phyloP scores from a whole-genome alignment of 2,113 vertebrate species.

The Leptocoma aspasia region DNA sequence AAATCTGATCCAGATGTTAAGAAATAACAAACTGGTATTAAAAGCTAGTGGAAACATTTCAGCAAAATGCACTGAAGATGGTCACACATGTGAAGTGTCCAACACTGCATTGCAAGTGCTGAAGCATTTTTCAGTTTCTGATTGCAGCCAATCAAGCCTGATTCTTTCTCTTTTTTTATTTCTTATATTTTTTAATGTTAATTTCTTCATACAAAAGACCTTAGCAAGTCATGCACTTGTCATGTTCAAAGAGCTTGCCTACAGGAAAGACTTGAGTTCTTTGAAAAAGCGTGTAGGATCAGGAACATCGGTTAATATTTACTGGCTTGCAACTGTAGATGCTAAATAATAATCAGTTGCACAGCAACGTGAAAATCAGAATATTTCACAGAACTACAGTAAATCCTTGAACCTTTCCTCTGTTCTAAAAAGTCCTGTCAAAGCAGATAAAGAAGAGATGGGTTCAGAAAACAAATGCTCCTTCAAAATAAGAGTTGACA shows the following conservation, averaged over 20 bases:
- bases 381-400: neutral
- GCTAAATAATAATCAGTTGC: neutral
- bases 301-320: neutral
- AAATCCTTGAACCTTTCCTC: neutral
- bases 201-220: neutral
- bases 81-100: neutral
- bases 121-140: neutral
- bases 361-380: neutral
- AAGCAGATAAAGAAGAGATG: neutral
- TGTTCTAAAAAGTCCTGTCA: neutral
- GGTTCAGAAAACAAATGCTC: neutral
- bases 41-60: neutral
- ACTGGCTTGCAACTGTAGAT: neutral
- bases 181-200: neutral
- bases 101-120: neutral
- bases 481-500: neutral
- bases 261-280: neutral
- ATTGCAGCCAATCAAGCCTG: neutral
- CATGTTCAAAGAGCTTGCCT: constrained; percentile 1
- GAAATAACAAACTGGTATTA: neutral
- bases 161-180: neutral
- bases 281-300: neutral
- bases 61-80: neutral
- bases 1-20: constrained; percentile 22
- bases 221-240: neutral